Conservation (phyloP, 2,888 invertebrate species). For the Synanthedon tipuliformis region DNA sequence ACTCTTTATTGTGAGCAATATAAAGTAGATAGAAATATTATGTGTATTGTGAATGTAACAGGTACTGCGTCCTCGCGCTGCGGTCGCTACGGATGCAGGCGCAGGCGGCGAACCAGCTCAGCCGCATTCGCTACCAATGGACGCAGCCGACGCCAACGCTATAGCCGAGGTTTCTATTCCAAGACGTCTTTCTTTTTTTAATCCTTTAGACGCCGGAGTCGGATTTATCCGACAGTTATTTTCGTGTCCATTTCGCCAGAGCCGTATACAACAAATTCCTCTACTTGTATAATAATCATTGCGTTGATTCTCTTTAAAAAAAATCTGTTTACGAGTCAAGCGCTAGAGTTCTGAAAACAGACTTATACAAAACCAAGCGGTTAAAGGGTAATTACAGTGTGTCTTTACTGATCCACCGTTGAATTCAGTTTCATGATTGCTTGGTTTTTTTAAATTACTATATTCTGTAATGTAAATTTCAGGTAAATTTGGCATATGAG, state of each 20-base stretch:
- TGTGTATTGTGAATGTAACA: slow-evolving; percentile 8
- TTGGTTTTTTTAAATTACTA: neutral
- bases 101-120: slow-evolving; percentile 69
- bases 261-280: no score
- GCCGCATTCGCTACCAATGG: slow-evolving; percentile 79
- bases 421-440: neutral
- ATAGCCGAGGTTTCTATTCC: slow-evolving; percentile 79
- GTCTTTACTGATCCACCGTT: neutral
- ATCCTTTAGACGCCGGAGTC: neutral
- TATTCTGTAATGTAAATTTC: neutral
- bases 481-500: slow-evolving; percentile 93
- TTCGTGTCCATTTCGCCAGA: no score
- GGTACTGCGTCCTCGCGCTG: slow-evolving; percentile 59
- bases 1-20: neutral
- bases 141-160: slow-evolving; percentile 96
- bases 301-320: no score
- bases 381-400: no score
- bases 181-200: no score
- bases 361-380: no score
- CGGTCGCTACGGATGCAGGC: slow-evolving; percentile 44
- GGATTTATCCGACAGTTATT: no score
- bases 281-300: no score
- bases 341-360: no score
- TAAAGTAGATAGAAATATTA: neutral
- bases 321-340: no score